Conservation (phyloP, 2,113 vertebrate species). For the Conger conger region DNA sequence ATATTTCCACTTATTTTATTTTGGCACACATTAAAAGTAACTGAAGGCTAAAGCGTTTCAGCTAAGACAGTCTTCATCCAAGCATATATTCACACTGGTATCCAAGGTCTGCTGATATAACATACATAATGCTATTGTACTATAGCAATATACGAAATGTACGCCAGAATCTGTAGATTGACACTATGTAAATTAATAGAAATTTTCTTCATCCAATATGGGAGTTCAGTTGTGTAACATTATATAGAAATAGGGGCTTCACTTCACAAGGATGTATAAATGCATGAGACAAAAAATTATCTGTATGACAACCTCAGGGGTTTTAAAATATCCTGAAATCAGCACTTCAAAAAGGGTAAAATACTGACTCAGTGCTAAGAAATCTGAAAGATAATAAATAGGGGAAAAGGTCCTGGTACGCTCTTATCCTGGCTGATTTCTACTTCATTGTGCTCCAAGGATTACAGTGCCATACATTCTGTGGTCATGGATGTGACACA, state of each 20-base stretch:
- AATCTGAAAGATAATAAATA: neutral
- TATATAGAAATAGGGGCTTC: neutral
- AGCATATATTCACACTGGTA: too few species aligned
- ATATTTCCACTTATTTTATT: too few species aligned
- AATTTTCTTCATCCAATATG: too few species aligned
- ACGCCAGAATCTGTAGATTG: too few species aligned
- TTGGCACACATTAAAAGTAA: too few species aligned
- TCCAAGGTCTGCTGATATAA: too few species aligned
- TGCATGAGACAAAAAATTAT: neutral
- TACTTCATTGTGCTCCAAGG: neutral
- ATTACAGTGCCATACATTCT: conserved; percentile 12
- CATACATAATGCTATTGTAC: too few species aligned
- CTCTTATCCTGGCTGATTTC: neutral
- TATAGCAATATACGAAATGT: too few species aligned
- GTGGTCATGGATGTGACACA: conserved; percentile 28
- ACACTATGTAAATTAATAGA: too few species aligned
- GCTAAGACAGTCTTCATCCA: too few species aligned
- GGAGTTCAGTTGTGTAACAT: too few species aligned
- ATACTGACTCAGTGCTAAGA: neutral
- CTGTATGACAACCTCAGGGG: neutral
- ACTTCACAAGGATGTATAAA: neutral
- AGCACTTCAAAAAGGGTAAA: neutral
- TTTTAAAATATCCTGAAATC: neutral
- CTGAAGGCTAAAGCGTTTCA: too few species aligned
- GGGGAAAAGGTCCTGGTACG: neutral